Base-by-base conservation (phyloP, 1,140 invertebrate species). In the Oncopeltus fasciatus region DNA sequence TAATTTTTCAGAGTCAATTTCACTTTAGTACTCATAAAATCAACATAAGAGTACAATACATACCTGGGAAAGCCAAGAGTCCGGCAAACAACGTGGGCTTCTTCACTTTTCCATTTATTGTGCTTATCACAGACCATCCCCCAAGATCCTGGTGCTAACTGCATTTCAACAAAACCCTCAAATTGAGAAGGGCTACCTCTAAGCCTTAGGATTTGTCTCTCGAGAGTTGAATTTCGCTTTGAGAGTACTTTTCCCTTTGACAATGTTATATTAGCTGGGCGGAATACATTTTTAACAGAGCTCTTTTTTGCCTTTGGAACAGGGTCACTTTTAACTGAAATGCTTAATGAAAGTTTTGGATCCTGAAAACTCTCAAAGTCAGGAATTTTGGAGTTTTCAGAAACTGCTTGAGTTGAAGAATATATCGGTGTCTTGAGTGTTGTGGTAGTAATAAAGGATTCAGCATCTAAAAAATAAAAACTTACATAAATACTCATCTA, bases 141-240 rank as follows among this genome's bases (percentile, higher is more conserved):
- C 80, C 80, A 81, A 5, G 75, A 72, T 28, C 73, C 70, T 47
- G 69, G 66, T 5, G 62, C 63, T 8, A 74, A 72, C 66, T 75
- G 72, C 18, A 80, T 73, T 68, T 81, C 77, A 1, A 81, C 72
- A 58, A 79, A 81, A 4, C 80, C 80, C 57, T 79, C 76, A 60
- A 71, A 70, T 24, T 74, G 73, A 26, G 70, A 73, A 0, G 72
- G 69, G 18, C 79, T 78, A 11, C 76, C 79, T 28, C 80, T 71
- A 12, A 82, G 68, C 29, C 80, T 69, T 51, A 81, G 58, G 18
- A 70, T 62, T 74, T 81, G 70, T 38, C 71, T 72, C 27, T 64
- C 67, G 16, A 21, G 20, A 14, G 38, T 38, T 1, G 47, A 29
- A 62, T 27, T 62, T 24, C 28, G 56, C 16, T 38, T 57, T 3